Evolutionary conservation across 2,113 vertebrate species (phyloP).

Genomic region (Baryphthengus martii): DNA sequence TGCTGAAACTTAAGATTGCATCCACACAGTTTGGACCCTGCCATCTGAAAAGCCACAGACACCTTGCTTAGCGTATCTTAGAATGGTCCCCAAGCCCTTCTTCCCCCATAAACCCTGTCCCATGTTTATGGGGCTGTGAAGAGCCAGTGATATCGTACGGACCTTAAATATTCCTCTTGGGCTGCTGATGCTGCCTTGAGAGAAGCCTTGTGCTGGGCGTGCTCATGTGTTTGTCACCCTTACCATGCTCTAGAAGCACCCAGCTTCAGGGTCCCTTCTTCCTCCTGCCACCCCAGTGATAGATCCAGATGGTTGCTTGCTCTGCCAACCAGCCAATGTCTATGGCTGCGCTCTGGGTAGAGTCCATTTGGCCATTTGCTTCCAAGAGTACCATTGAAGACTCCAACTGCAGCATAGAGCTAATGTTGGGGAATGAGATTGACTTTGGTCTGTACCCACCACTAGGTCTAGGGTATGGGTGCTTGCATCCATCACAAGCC

Average conservation of each 20-base stretch:
- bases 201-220: background rate
- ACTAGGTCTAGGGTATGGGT: accelerated
- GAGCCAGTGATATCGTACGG: accelerated
- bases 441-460: background rate
- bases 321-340: background rate
- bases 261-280: background rate
- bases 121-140: background rate
- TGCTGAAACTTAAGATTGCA: background rate
- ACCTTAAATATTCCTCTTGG: background rate
- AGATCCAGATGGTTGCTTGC: accelerated
- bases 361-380: background rate
- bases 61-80: background rate
- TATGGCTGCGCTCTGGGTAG: accelerated
- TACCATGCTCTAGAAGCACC: background rate
- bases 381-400: background rate
- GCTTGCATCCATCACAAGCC: background rate
- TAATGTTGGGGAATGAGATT: background rate
- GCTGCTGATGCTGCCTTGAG: background rate
- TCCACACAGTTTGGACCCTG: background rate
- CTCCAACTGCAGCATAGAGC: background rate
- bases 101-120: too few species aligned
- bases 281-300: background rate
- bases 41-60: background rate
- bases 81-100: background rate
- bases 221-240: background rate